Evolutionary conservation across 1,140 invertebrate species (phyloP).

Genomic region (Anthonomus grandis): DNA sequence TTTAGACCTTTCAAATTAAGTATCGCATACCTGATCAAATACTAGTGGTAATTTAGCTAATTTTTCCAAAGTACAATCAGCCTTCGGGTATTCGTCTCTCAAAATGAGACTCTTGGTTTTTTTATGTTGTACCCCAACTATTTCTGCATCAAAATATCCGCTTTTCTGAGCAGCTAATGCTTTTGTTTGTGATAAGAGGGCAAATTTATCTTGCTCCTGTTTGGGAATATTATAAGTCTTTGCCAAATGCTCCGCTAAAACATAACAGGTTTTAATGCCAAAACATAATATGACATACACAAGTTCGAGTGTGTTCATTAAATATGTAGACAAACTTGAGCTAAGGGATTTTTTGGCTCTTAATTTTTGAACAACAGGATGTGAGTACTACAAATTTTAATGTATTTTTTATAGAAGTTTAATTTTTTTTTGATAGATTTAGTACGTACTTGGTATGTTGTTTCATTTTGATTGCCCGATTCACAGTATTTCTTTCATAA

Average conservation of each 20-base stretch:
- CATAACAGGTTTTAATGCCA: constrained; percentile 16
- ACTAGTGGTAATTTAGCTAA: constrained; percentile 61
- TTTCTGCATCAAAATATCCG: constrained; percentile 71
- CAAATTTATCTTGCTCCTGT: constrained; percentile 74
- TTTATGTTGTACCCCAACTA: constrained; percentile 60
- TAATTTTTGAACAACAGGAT: no score
- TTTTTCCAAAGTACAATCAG: constrained; percentile 56
- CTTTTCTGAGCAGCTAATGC: constrained; percentile 61
- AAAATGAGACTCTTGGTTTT: constrained; percentile 55
- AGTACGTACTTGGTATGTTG: no score
- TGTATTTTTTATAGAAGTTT: no score
- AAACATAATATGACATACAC: no score
- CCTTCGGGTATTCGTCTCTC: constrained; percentile 68
- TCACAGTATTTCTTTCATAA: no score
- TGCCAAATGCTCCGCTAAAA: constrained; percentile 74
- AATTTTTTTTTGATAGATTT: no score
- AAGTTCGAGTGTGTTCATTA: no score
- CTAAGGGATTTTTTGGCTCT: no score
- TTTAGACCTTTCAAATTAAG: neutral
- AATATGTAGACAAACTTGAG: no score
- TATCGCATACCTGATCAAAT: constrained; percentile 51
- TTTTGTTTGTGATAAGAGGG: constrained; percentile 69
- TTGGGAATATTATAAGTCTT: constrained; percentile 66
- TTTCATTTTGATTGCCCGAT: no score
- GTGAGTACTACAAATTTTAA: no score